phyloP scores from a whole-genome alignment of 2,797 vertebrate species.

The Cheirogaleus major region DNA sequence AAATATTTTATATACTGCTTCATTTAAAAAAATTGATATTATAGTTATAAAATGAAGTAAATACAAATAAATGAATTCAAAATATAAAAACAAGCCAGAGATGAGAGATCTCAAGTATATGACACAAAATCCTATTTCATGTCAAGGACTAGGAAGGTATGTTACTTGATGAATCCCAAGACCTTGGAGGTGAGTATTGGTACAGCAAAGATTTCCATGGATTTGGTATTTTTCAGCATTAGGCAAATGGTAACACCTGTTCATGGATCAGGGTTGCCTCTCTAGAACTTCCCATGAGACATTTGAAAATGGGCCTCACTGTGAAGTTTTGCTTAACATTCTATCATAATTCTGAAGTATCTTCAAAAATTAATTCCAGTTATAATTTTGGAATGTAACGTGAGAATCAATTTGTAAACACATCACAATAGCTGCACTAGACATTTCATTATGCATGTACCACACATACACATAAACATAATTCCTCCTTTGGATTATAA shows the following conservation, averaged over 20 bases:
- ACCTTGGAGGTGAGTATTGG: background rate
- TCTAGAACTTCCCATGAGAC: constrained; percentile 6
- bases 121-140: background rate
- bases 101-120: background rate
- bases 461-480: background rate
- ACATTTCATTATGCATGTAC: background rate
- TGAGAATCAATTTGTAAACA: background rate
- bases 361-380: constrained; percentile 7
- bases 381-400: constrained; percentile 5
- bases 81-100: constrained; percentile 3
- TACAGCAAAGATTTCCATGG: background rate
- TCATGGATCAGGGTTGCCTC: background rate
- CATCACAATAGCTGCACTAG: background rate
- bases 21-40: background rate
- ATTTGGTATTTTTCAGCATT: background rate
- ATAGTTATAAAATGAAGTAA: background rate
- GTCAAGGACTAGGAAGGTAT: background rate
- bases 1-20: background rate
- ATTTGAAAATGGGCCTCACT: background rate
- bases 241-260: background rate
- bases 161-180: background rate
- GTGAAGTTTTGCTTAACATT: background rate
- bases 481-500: background rate
- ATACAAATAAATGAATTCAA: background rate
- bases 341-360: background rate